Evolutionary conservation across 53 echinoderm and acorn worm genomes (phyloP).

Genomic region (Stichopus horrens): DNA sequence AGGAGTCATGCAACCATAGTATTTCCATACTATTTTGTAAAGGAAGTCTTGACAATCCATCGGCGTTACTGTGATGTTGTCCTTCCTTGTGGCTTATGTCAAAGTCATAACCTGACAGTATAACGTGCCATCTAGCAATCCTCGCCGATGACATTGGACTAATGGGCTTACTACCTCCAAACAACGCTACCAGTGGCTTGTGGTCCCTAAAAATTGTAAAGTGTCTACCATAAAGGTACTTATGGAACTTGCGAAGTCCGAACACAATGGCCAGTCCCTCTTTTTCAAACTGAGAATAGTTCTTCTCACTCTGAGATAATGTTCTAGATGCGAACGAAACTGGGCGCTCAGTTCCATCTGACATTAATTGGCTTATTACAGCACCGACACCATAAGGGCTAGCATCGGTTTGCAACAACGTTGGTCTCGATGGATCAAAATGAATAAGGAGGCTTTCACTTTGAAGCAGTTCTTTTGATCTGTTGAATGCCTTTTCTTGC

Average conservation of each 20-base stretch:
- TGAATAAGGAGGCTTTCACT: too few relatives aligned
- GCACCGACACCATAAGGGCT: constrained; percentile 63
- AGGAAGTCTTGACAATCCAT: constrained; percentile 60
- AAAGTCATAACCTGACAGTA: constrained; percentile 51
- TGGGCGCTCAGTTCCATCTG: constrained; percentile 52
- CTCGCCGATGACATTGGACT: constrained; percentile 54
- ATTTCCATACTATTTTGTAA: background rate
- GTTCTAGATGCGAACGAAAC: constrained; percentile 65
- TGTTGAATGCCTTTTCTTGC: too few relatives aligned
- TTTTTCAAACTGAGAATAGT: constrained; percentile 66
- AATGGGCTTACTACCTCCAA: constrained; percentile 25
- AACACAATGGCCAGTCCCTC: constrained; percentile 55
- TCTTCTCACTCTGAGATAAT: constrained; percentile 30
- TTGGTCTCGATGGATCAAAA: background rate
- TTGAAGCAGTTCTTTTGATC: too few relatives aligned
- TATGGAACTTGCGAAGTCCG: constrained; percentile 62
- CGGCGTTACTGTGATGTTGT: constrained; percentile 56
- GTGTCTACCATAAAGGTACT: constrained; percentile 46
- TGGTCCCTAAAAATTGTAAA: constrained; percentile 52
- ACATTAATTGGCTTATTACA: constrained; percentile 51
- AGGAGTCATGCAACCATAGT: background rate
- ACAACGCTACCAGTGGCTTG: constrained; percentile 46
- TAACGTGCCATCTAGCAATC: constrained; percentile 42
- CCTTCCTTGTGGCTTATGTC: constrained; percentile 50
- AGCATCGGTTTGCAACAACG: constrained; percentile 60